Evolutionary conservation across 2,888 invertebrate species (phyloP), one percentile per base, ranked within the genome.

Genomic region (Lasioglossum lativentre): DNA sequence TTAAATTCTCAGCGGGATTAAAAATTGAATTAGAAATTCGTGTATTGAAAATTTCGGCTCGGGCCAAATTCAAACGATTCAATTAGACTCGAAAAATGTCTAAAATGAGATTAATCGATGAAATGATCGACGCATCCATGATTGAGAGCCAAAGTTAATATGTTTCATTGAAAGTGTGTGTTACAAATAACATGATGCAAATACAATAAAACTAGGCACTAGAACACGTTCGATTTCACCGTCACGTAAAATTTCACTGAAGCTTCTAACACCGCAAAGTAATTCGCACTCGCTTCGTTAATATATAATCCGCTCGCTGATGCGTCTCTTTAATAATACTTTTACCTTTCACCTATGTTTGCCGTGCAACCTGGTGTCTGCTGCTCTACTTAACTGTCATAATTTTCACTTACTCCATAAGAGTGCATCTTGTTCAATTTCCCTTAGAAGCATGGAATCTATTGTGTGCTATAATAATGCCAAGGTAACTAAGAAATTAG

Each of bases 271-370:
- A 23, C 38, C 27, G 23, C 70, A 34, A 27, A 4, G 40, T 70
- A n/a, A 56, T 30, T 70, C 27, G 52, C 70, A 40, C n/a, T 40
- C 66, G 77, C 47, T 52, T 77, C 27, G 19, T 12, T 19, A 52
- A 14, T 40, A 14, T 40, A 10, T 74, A n/a, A 30, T 66, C 12
- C 27, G 75, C 40, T 40, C 40, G 68, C 47, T 52, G 52, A 56
- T 56, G 27, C 68, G 34, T 68, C 40, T 68, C 40, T 70, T 68
- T 76, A 34, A 76, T 76, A 34, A 30, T n/a, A 76, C 76, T 76
- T 76, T 47, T 76, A 68, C 47, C 66, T 76, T 76, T 76, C 76
- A 66, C 75, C 66, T 63, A 27, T 27, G 40, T 2, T 59, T 16
- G 34, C 34, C 45, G 45, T 40, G 23, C 66, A 23, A n/a, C 45